Base-by-base conservation (phyloP, 2,113 vertebrate species). In the Dolichotis patagonum region DNA sequence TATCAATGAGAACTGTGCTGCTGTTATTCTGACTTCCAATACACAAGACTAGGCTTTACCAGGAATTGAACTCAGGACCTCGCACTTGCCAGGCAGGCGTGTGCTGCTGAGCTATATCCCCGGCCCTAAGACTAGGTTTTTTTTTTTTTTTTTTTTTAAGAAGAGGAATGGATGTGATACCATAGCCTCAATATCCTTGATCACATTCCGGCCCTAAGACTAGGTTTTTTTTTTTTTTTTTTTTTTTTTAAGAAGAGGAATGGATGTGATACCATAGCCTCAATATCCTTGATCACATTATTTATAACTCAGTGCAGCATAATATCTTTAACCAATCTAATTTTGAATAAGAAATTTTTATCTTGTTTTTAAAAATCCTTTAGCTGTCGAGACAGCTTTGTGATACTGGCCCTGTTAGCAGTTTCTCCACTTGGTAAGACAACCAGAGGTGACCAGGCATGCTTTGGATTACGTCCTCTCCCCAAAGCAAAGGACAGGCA, bases 381-480 rank as follows among this genome's bases (percentile, higher is more conserved):
- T 85, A 92, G 77, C 82, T 91, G 63, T 60, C 89, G 30, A 95
- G 88, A 93, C 20, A 95, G 90, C 71, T 96, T 95, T 95, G 35
- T 5, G 85, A 95, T 10, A n/a, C 75, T 49, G 84, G 43, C 2
- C 46, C 16, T 95, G 91, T 94, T 58, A 97, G 93, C 96, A 98
- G 97, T 83, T 97, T 98, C 98, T 98, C 96, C 82, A 98, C 96
- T 85, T 97, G 98, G 98, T 98, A 97, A 98, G 30, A 30, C 95
- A 91, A 97, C 95, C 93, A 85, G 91, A 88, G 88, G 87, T 96
- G 96, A 96, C 90, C 94, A 96, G 89, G 96, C 97, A 97, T 97
- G 97, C 98, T 97, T 93, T 84, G 30, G 82, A 96, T 96, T 95
- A 96, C 54, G 46, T 94, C 96, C 93, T 98, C 94, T 98, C 97